These are phyloP conservation scores for Cheilosia variabilis DNA, from an alignment of 2,888 invertebrate species.

Conservation along the genomic window DNA sequence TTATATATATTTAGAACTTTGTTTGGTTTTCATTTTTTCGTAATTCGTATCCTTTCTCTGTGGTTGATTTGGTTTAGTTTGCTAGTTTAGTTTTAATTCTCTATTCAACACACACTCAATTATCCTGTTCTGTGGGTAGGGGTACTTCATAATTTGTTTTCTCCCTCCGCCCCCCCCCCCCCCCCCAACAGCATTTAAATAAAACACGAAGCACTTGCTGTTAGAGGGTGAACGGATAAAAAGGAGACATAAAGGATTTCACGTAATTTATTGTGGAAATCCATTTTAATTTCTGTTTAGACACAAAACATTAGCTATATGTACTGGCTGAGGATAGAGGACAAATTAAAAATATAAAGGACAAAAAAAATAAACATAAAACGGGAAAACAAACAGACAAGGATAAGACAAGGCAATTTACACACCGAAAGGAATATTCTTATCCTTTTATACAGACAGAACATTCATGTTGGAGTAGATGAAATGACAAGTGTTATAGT, in stretches of 20 bases:
- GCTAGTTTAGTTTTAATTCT: conserved; percentile 15
- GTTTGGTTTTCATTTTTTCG: conserved; percentile 41
- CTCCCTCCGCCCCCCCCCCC: not conserved
- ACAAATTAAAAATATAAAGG: conserved; percentile 51
- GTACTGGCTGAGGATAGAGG: conserved; percentile 45
- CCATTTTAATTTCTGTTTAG: conserved; percentile 73
- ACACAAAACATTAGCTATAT: conserved; percentile 71
- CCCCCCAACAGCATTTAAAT: not conserved
- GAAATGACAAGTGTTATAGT: conserved; percentile 73
- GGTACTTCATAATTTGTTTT: not conserved
- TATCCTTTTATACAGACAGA: conserved; percentile 21
- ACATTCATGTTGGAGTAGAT: conserved; percentile 35
- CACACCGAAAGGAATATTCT: conserved; percentile 24
- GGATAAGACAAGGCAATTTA: conserved; percentile 71
- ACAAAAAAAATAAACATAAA: conserved; percentile 1
- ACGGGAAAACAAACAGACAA: conserved; percentile 48
- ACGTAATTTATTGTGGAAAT: conserved; percentile 64
- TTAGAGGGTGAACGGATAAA: not conserved
- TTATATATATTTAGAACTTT: conserved; percentile 17
- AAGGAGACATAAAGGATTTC: conserved; percentile 38
- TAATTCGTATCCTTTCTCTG: conserved; percentile 6
- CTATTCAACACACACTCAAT: conserved; percentile 10
- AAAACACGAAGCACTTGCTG: not conserved
- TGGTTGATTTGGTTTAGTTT: conserved; percentile 15
- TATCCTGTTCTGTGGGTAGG: conserved; percentile 9